Evolutionary conservation across 2,797 vertebrate species (phyloP), one percentile per base, ranked within the genome.

Genomic region (Margarornis squamiger): DNA sequence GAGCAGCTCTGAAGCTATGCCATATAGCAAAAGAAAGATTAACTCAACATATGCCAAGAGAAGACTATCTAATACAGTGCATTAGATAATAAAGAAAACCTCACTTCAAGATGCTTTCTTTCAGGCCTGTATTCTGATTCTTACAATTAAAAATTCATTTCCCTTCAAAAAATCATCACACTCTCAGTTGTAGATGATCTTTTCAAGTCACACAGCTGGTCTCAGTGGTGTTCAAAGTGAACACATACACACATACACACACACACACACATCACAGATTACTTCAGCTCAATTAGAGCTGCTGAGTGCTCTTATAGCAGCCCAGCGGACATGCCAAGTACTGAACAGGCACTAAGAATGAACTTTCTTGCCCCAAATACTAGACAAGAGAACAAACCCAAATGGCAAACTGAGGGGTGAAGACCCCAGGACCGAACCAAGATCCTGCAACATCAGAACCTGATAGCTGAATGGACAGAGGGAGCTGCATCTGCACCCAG

Each of bases 371-470:
- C 41, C 34, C 15, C 62, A 88, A 17, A 75, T 26, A 59, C 30
- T 41, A 21, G 18, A 30, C 16, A 73, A 72, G 27, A 67, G 20
- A 78, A 76, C 20, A 77, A 79, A 74, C 3, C 16, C 41, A 75
- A 52, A 8, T 20, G 41, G 34, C 16, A 82, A 79, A 55, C 20
- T 0, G 0, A 73, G n/a, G 10, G 23, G 14, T 46, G 15, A 86
- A 51, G 30, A 71, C 15, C 11, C 52, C 45, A 38, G 57, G 45
- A 30, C 18, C 27, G 72, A 95, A 57, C 23, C 23, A 55, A 62
- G 63, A 52, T 24, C 4, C 38, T 49, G 19, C 49, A n/a, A 32
- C 12, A 15, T 21, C 62, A 78, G 66, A 75, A 16, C 23, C 29
- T 26, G 32, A 45, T 24, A 82, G 32, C 0, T 78, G n/a, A 68